Conservation (phyloP, 1,140 invertebrate genomes). For the Zaprionus davidi region DNA sequence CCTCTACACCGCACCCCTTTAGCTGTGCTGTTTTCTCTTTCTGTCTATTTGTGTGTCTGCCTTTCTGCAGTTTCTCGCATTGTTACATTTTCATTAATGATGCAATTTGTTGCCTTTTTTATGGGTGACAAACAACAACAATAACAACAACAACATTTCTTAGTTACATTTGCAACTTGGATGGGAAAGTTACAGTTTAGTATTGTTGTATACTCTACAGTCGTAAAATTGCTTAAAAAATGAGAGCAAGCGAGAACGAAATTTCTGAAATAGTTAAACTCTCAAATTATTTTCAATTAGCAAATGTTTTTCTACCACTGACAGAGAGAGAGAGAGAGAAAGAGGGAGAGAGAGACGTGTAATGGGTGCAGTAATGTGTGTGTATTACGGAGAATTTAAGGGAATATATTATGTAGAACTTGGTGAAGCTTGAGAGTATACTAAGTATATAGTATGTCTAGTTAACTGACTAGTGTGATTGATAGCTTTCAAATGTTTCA, state of each 20-base stretch:
- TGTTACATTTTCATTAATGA: slow-evolving; percentile 68
- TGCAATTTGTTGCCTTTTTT: slow-evolving; percentile 72
- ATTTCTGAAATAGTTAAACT: not conserved
- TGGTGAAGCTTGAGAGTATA: too few relatives aligned
- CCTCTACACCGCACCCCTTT: not conserved
- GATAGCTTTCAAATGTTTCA: too few relatives aligned
- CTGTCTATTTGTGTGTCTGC: not conserved
- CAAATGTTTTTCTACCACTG: not conserved
- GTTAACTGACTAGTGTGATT: too few relatives aligned
- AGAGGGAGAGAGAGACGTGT: too few relatives aligned
- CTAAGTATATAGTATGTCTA: too few relatives aligned
- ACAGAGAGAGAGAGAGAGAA: not conserved
- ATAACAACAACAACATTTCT: slow-evolving; percentile 55
- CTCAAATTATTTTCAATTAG: slow-evolving; percentile 1
- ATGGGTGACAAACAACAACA: slow-evolving; percentile 24
- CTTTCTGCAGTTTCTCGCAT: slow-evolving; percentile 9
- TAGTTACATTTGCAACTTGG: slow-evolving; percentile 41
- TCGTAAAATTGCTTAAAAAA: slow-evolving; percentile 5
- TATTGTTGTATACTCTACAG: not conserved
- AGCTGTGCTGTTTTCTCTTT: slow-evolving; percentile 2
- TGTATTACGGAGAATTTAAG: too few relatives aligned
- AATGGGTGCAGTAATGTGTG: too few relatives aligned
- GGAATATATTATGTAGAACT: too few relatives aligned
- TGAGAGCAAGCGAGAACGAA: not conserved
- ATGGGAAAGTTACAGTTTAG: not conserved